A percentile compares a stretch with the other conserved stretches of the same genome.
These are phyloP conservation scores for Neelides folsomi DNA, from an alignment of 2,888 invertebrate species.

Conservation along the genomic window DNA sequence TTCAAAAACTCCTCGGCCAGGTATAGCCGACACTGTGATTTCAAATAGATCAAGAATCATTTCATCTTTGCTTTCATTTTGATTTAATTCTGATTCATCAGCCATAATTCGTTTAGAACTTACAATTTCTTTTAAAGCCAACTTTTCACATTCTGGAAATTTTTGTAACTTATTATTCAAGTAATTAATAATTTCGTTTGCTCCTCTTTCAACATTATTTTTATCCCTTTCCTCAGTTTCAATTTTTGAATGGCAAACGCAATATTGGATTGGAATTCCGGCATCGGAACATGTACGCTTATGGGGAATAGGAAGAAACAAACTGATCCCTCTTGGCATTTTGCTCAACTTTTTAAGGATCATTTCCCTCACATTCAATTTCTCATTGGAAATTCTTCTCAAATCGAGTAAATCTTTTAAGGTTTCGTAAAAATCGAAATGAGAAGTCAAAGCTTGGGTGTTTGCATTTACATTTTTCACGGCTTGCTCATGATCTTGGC, in stretches of 20 bases:
- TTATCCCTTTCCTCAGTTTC: constrained; percentile 38
- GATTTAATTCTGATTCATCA: no score
- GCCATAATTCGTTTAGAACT: no score
- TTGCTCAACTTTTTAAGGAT: not conserved
- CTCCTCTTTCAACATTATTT: constrained; percentile 46
- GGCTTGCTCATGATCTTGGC: constrained; percentile 2
- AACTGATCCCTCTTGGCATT: constrained; percentile 51
- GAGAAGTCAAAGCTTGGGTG: constrained; percentile 10
- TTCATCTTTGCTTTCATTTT: no score
- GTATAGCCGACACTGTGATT: no score
- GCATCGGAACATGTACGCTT: constrained; percentile 64
- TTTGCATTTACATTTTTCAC: constrained; percentile 15
- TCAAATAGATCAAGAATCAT: no score
- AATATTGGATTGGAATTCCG: constrained; percentile 70
- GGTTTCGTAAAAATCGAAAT: constrained; percentile 25
- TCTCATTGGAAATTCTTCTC: constrained; percentile 1
- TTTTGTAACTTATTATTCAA: constrained; percentile 51
- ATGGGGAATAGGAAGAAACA: constrained; percentile 58
- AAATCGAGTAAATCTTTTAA: constrained; percentile 19
- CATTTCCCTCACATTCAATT: not conserved
- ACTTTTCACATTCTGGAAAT: constrained; percentile 47
- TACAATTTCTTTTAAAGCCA: constrained; percentile 49
- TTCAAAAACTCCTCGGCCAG: no score
- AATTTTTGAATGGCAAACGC: constrained; percentile 63
- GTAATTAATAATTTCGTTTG: constrained; percentile 48